phyloP scores from a whole-genome alignment of 2,113 vertebrate genomes.

The Eulacestoma nigropectus region DNA sequence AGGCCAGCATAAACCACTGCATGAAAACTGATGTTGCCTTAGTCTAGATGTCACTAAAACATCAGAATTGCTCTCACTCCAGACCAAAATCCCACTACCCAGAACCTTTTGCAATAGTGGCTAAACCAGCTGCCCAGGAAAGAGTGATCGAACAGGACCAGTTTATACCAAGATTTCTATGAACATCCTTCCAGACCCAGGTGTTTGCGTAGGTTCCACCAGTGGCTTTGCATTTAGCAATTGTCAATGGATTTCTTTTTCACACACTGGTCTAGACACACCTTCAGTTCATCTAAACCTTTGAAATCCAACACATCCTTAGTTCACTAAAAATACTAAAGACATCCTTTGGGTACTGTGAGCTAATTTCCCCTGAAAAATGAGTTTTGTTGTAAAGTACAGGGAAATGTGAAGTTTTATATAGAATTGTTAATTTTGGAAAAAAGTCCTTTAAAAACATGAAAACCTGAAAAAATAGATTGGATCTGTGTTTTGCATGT shows the following conservation, averaged over 20 bases:
- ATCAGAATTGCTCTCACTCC: neutral
- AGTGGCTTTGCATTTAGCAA: neutral
- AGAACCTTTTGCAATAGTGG: neutral
- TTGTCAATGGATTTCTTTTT: neutral
- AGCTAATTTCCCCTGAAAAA: neutral
- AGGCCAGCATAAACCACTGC: neutral
- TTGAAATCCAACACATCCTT: neutral
- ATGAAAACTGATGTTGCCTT: neutral
- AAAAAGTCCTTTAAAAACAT: neutral
- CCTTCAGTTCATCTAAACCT: neutral
- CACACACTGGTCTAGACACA: neutral
- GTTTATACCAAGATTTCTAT: neutral
- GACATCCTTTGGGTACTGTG: neutral
- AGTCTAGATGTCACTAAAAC: neutral
- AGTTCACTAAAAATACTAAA: neutral
- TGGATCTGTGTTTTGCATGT: neutral
- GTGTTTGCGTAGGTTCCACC: neutral
- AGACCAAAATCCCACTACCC: neutral
- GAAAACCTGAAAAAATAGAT: neutral
- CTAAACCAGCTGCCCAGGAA: neutral
- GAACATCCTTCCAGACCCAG: neutral
- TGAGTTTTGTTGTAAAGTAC: neutral
- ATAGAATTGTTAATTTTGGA: neutral
- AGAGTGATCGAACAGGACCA: neutral
- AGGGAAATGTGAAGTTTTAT: neutral